Evolutionary conservation across 2,113 vertebrate species (phyloP).

Genomic region (Aspidoscelis tigris): DNA sequence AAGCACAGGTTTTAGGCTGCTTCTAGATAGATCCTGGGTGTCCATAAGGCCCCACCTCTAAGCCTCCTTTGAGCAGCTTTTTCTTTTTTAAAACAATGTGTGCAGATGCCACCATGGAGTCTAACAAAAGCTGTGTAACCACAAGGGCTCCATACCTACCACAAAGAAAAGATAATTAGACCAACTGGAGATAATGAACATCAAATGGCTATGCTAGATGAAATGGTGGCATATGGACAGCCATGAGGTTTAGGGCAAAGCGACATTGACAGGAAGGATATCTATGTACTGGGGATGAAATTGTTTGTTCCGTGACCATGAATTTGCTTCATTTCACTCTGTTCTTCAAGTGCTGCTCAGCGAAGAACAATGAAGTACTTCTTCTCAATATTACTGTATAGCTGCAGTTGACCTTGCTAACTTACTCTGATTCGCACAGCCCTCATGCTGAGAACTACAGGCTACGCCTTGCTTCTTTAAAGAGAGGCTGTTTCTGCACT

Average conservation of each 20-base stretch:
- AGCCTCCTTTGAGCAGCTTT: no score
- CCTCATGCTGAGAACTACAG: background rate
- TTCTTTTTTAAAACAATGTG: no score
- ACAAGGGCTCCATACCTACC: no score
- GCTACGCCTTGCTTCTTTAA: background rate
- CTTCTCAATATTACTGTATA: background rate
- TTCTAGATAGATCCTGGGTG: no score
- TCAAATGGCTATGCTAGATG: background rate
- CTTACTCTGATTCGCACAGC: background rate
- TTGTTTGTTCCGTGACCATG: background rate
- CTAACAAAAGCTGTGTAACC: no score
- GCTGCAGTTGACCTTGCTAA: background rate
- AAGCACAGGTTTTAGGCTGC: no score
- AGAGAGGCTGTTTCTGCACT: background rate
- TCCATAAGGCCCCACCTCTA: no score
- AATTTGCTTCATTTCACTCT: background rate
- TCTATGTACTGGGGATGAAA: no score
- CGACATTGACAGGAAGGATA: no score
- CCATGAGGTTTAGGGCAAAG: background rate
- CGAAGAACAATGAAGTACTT: constrained; percentile 9
- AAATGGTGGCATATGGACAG: background rate
- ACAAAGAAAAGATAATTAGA: background rate
- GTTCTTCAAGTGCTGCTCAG: background rate
- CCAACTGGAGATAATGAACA: background rate
- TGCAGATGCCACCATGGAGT: no score